Percentiles rank a stretch among this genome's conserved stretches.
Conservation (phyloP, 2,888 invertebrate genomes). For the Perithous albicinctus region DNA sequence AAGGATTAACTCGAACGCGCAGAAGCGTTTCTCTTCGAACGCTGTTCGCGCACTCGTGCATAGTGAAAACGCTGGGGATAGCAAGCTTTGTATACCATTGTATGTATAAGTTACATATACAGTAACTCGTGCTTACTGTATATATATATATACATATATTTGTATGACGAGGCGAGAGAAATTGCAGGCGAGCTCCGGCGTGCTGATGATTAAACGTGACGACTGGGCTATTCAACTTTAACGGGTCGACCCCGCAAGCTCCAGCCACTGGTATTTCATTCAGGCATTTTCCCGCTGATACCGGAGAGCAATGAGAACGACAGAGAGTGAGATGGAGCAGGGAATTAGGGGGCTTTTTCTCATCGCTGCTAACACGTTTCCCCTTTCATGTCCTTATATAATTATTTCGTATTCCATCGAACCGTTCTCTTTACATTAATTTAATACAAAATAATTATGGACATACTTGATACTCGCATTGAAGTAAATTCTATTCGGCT, state of each 20-base stretch:
- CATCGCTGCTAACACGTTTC: not conserved
- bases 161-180: constrained; percentile 27
- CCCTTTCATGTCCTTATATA: not conserved
- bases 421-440: not conserved
- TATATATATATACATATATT: constrained; percentile 13
- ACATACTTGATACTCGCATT: not conserved
- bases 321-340: not conserved
- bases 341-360: not conserved
- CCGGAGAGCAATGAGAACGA: not conserved
- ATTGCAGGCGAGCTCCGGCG: constrained; percentile 11
- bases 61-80: not conserved
- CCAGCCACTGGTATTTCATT: constrained; percentile 27
- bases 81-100: not conserved
- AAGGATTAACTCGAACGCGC: constrained; percentile 27
- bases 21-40: constrained; percentile 35
- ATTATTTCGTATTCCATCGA: constrained; percentile 7
- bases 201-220: constrained; percentile 43
- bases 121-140: too few relatives aligned
- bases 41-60: constrained; percentile 18
- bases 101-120: too few relatives aligned
- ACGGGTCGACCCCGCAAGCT: constrained; percentile 34
- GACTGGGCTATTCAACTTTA: constrained; percentile 41
- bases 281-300: constrained; percentile 31
- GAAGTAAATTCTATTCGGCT: not conserved
- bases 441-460: not conserved